Base-by-base conservation (phyloP, 2,888 invertebrate genomes). In the Drosophila setosimentum region DNA sequence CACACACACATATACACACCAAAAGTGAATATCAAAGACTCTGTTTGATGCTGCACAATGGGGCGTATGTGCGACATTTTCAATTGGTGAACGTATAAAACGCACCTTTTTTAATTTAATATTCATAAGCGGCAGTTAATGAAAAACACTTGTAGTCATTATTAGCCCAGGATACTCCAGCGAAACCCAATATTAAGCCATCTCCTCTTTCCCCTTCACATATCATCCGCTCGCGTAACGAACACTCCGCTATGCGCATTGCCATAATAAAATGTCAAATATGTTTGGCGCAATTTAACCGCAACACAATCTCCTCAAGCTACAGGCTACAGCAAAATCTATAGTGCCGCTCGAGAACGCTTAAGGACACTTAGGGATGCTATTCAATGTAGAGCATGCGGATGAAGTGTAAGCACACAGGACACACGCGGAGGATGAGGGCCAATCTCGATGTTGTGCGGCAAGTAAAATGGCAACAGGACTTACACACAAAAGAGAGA, bases 231-330 rank as follows among this genome's bases (percentile, higher is more conserved):
- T 24, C 2, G 16, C 10, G n/a, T 27, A 8, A 4, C 24, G 21
- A 16, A 5, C 37, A 33, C 40, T 32, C 6, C 11, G 67, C 55
- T 18, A n/a, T 58, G 61, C 62, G 61, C 62, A 65, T 64, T 79
- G 76, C 73, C 73, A 69, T 87, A 88, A 87, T 89, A 89, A 87
- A 87, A 87, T 87, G 87, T 89, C 89, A 89, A 87, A 87, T 89
- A 89, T 89, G 89, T 84, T 87, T 87, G 87, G 80, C 87, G 89
- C 87, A 88, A 82, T 86, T 83, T 81, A 87, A 86, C 88, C 87
- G 73, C 84, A 86, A 78, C 87, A 81, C 82, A 84, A 77, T 82
- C 81, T 83, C 73, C 64, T 45, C 67, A 48, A 59, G 63, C 63
- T 57, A 54, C 58, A 40, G 72, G 69, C 62, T 51, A 58, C 54